Percentiles rank a stretch among this genome's conserved stretches.
Conservation (phyloP, 2,113 vertebrate species). For the Corythoichthys haematopterus region DNA sequence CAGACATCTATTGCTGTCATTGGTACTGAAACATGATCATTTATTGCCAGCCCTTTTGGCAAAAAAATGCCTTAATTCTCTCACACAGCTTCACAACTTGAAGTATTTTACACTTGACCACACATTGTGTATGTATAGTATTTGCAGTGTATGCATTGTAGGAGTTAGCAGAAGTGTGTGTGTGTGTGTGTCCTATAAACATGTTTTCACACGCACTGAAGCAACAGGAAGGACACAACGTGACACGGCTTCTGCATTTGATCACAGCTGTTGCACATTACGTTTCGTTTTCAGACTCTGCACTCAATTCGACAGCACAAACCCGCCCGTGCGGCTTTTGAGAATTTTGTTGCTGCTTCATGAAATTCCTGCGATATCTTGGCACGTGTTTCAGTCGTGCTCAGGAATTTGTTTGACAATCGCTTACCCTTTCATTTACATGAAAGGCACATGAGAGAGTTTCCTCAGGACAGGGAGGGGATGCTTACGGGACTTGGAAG, state of each 20-base stretch:
- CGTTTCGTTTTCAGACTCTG: not conserved
- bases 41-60: no score
- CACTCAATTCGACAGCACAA: not conserved
- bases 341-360: not conserved
- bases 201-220: constrained; percentile 17
- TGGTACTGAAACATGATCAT: no score
- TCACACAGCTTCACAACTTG: no score
- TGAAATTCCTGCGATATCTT: constrained; percentile 2
- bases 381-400: not conserved
- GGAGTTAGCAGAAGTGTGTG: no score
- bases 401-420: not conserved
- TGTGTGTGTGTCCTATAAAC: no score
- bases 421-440: not conserved
- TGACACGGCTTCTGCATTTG: constrained; percentile 49
- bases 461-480: not conserved
- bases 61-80: no score
- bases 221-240: constrained; percentile 63
- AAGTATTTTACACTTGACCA: no score
- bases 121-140: no score
- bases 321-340: not conserved
- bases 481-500: not conserved
- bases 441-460: not conserved
- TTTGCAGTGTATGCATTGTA: no score
- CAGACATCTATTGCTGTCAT: no score
- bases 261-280: constrained; percentile 27